Conservation (phyloP, 2,888 invertebrate species). For the Tetanocera ferruginea region DNA sequence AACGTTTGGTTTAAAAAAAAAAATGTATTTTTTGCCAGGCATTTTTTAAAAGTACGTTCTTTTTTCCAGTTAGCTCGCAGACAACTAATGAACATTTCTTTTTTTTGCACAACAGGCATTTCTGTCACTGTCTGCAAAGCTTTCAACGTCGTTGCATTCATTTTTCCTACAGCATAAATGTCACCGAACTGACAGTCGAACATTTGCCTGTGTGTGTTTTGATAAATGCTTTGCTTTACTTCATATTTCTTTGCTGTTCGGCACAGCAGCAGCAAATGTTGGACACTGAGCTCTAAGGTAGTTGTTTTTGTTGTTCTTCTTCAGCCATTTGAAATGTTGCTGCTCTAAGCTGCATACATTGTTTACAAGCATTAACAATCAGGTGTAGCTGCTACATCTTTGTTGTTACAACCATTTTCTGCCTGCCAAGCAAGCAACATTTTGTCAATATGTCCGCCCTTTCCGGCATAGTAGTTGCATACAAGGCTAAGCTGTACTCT, state of each 20-base stretch:
- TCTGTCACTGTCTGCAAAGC: neutral
- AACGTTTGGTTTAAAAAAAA: no score
- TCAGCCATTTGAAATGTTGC: no score
- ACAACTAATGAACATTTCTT: no score
- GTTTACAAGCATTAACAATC: neutral
- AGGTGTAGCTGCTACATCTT: no score
- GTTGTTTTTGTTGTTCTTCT: no score
- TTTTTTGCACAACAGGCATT: neutral
- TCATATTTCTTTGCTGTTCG: no score
- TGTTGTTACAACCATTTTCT: neutral
- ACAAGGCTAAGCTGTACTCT: slow-evolving; percentile 13
- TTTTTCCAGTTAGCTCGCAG: no score
- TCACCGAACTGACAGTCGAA: neutral
- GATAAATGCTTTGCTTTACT: no score
- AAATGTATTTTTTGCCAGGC: no score
- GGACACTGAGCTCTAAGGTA: no score
- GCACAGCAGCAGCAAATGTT: no score
- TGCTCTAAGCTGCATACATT: neutral
- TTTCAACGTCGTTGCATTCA: neutral
- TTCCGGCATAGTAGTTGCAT: slow-evolving; percentile 37
- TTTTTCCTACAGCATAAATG: neutral
- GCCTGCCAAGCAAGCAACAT: neutral
- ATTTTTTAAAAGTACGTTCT: no score
- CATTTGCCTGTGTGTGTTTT: neutral
- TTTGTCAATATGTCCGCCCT: slow-evolving; percentile 26